Percentiles rank a stretch among this genome's conserved stretches.
phyloP scores from a whole-genome alignment of 2,888 invertebrate genomes.

The Rhopalosiphum nymphaeae region DNA sequence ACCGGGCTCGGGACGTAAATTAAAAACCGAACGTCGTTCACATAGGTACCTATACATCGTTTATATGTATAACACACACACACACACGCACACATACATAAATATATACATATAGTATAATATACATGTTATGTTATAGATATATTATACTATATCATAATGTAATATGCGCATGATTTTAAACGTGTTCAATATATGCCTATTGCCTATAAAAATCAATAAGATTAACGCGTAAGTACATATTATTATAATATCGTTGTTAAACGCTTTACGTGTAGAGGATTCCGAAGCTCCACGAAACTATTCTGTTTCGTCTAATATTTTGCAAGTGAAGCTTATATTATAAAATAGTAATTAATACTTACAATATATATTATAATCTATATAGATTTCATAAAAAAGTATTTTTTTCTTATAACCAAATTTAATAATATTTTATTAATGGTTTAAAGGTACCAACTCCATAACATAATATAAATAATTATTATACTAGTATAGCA shows the following conservation, averaged over 20 bases:
- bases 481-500: not conserved
- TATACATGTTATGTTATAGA: not conserved
- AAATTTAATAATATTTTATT: not conserved
- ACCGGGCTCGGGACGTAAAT: conserved; percentile 32
- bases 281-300: not conserved
- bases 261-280: not conserved
- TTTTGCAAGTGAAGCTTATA: not conserved
- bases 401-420: not conserved
- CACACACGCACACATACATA: not conserved
- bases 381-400: not conserved
- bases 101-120: not conserved
- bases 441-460: not conserved
- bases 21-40: conserved; percentile 39
- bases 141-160: not conserved
- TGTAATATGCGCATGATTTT: not conserved
- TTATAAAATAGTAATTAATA: not conserved
- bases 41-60: not conserved
- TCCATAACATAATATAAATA: not conserved
- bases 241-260: not conserved
- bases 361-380: no score
- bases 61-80: not conserved
- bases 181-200: not conserved
- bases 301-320: not conserved
- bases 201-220: not conserved
- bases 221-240: no score